phyloP scores from a whole-genome alignment of 2,113 vertebrate species.

The Glaucomys volans region DNA sequence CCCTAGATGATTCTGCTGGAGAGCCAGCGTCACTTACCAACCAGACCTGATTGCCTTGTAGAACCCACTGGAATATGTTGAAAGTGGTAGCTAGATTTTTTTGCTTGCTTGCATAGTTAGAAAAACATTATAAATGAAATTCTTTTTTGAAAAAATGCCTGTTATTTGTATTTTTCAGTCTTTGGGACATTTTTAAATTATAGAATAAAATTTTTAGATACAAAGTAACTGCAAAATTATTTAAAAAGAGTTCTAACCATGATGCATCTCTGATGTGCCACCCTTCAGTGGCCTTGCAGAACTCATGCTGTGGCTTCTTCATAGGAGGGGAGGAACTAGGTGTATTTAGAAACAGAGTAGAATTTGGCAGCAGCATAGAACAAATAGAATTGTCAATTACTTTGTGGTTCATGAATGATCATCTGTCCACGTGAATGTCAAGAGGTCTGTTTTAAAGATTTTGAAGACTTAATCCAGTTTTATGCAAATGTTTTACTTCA shows the following conservation, averaged over 20 bases:
- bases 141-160: conserved; percentile 29
- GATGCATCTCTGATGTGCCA: neutral
- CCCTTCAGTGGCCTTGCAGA: conserved; percentile 69
- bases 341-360: neutral
- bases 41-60: neutral
- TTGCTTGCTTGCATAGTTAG: conserved; percentile 11
- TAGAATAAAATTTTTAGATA: conserved; percentile 71
- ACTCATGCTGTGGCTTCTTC: conserved; percentile 32
- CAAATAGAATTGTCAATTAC: neutral
- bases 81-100: neutral
- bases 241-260: conserved; percentile 1
- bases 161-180: conserved; percentile 59
- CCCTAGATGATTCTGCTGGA: neutral
- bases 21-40: neutral
- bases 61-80: conserved; percentile 27
- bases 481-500: neutral
- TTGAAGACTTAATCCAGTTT: conserved; percentile 58
- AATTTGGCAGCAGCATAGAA: conserved; percentile 52
- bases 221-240: conserved; percentile 31
- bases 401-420: neutral
- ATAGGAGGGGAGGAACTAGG: neutral
- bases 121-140: neutral
- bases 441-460: conserved; percentile 63
- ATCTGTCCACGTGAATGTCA: conserved; percentile 52
- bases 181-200: conserved; percentile 65